These are phyloP conservation scores for Amblyjoppa fuscipennis DNA, from an alignment of 2,888 invertebrate genomes.

Conservation along the genomic window DNA sequence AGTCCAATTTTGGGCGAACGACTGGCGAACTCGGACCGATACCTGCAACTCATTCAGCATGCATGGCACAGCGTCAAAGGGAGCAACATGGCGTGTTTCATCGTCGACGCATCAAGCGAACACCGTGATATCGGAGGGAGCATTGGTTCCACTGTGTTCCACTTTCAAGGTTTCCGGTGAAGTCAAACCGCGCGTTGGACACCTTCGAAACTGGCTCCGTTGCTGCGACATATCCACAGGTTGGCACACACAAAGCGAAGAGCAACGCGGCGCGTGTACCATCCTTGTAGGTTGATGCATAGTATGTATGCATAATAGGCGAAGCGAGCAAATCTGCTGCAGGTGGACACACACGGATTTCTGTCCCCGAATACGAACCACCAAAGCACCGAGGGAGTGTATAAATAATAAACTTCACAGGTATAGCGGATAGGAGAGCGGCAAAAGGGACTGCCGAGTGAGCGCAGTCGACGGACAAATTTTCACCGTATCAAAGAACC, in stretches of 20 bases:
- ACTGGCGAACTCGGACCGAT: neutral
- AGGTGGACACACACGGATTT: neutral
- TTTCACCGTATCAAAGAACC: constrained; percentile 65
- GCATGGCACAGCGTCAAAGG: constrained; percentile 32
- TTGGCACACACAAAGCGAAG: constrained; percentile 16
- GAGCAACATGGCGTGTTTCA: constrained; percentile 9
- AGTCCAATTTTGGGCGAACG: neutral
- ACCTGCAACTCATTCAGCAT: neutral
- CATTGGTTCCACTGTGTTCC: neutral
- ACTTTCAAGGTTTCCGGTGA: neutral
- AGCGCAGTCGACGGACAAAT: constrained; percentile 32
- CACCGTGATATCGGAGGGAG: constrained; percentile 30
- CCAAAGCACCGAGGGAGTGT: constrained; percentile 8
- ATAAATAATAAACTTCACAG: constrained; percentile 51
- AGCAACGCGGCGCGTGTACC: neutral
- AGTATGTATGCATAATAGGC: neutral
- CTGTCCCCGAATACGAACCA: constrained; percentile 14
- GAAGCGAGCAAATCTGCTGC: neutral
- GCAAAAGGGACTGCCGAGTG: constrained; percentile 2
- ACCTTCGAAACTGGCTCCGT: constrained; percentile 31
- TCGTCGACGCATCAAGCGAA: constrained; percentile 33
- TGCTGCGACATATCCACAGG: constrained; percentile 31
- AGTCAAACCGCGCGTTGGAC: constrained; percentile 35
- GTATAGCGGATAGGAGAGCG: neutral
- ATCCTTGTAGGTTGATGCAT: neutral